A percentile compares a stretch with the other conserved stretches of the same genome.
Conservation (phyloP, 2,888 invertebrate genomes). For the Priocnemis perturbator region DNA sequence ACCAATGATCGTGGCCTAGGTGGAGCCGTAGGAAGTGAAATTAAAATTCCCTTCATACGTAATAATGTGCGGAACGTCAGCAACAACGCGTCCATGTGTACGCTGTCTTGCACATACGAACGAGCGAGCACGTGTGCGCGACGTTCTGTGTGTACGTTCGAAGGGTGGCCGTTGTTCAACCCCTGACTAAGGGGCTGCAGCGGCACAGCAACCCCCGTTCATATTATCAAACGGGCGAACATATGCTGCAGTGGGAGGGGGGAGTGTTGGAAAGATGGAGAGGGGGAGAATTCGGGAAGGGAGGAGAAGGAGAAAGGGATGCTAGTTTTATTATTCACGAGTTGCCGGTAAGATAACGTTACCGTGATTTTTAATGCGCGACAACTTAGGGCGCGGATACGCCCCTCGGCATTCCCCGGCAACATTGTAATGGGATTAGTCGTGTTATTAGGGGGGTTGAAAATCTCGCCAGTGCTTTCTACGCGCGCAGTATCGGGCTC, state of each 20-base stretch:
- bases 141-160: conserved; percentile 11
- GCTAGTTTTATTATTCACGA: conserved; percentile 66
- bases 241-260: conserved; percentile 40
- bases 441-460: conserved; percentile 57
- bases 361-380: conserved; percentile 69
- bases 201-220: conserved; percentile 43
- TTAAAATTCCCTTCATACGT: conserved; percentile 64
- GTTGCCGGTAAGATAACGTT: conserved; percentile 65
- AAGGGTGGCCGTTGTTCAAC: conserved; percentile 41
- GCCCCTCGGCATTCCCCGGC: conserved; percentile 41
- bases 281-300: conserved; percentile 6
- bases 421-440: conserved; percentile 66
- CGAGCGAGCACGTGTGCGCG: conserved; percentile 12
- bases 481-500: conserved; percentile 6
- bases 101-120: conserved; percentile 27
- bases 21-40: conserved; percentile 53
- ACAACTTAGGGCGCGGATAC: conserved; percentile 42
- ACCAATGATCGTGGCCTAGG: conserved; percentile 51
- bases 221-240: conserved; percentile 39
- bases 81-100: conserved; percentile 16
- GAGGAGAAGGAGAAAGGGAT: conserved; percentile 16
- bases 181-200: conserved; percentile 28
- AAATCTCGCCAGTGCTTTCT: conserved; percentile 48
- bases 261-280: conserved; percentile 3
- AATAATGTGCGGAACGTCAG: conserved; percentile 56